Evolutionary conservation across 2,888 invertebrate species (phyloP).

Genomic region (Heliconius ismenius): DNA sequence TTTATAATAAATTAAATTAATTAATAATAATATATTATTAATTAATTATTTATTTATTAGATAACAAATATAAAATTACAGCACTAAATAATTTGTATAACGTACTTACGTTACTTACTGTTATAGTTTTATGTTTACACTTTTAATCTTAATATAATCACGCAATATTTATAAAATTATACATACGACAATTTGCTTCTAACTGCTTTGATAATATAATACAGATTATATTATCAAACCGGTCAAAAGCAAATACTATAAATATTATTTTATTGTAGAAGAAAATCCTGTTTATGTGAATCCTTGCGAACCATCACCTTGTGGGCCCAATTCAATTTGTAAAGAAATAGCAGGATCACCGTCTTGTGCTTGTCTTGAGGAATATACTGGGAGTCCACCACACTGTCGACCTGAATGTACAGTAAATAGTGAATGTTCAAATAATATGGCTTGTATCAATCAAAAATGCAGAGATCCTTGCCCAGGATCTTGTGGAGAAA

Average conservation of each 20-base stretch:
- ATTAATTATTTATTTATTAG: too few relatives aligned
- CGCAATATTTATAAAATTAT: neutral
- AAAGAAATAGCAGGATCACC: conserved; percentile 83
- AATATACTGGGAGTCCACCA: conserved; percentile 86
- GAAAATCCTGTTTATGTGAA: conserved; percentile 60
- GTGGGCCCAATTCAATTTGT: conserved; percentile 87
- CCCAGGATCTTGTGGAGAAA: conserved; percentile 86
- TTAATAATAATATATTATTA: too few relatives aligned
- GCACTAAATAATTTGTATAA: too few relatives aligned
- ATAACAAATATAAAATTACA: too few relatives aligned
- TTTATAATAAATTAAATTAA: too few relatives aligned
- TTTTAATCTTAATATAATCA: too few relatives aligned
- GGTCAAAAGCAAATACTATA: neutral
- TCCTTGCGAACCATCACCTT: conserved; percentile 88
- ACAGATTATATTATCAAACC: too few relatives aligned
- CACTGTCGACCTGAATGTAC: conserved; percentile 89
- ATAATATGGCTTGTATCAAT: conserved; percentile 86
- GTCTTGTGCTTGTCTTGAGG: conserved; percentile 87
- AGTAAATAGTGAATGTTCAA: conserved; percentile 87
- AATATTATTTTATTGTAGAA: conserved; percentile 56
- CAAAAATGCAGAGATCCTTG: conserved; percentile 89
- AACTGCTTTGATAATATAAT: neutral
- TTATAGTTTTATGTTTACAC: too few relatives aligned
- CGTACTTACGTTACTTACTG: too few relatives aligned
- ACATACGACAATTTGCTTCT: neutral